Evolutionary conservation across 2,888 invertebrate genomes (phyloP).

Genomic region (Morpho achilles): DNA sequence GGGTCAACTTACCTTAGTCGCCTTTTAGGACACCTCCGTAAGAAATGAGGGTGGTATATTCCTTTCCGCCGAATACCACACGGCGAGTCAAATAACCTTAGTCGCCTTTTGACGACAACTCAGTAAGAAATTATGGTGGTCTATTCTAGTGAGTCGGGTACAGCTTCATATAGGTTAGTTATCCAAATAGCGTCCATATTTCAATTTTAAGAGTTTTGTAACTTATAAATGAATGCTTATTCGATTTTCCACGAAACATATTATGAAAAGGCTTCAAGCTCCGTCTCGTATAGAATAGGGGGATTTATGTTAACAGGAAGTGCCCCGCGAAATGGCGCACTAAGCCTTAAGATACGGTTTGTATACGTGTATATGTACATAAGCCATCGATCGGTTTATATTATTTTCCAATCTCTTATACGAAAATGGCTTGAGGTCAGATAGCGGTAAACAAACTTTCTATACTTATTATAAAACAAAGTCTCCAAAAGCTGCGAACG

Average conservation of each 20-base stretch:
- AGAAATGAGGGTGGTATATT: too few species aligned
- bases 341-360: constrained; percentile 64
- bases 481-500: too few species aligned
- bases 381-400: constrained; percentile 27
- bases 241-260: constrained; percentile 19
- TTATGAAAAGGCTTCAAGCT: constrained; percentile 22
- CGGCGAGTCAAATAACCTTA: too few species aligned
- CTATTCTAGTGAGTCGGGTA: too few species aligned
- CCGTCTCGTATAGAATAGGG: constrained; percentile 36
- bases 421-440: neutral
- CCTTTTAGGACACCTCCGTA: too few species aligned
- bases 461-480: too few species aligned
- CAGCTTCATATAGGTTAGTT: neutral
- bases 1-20: too few species aligned
- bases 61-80: too few species aligned
- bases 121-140: too few species aligned
- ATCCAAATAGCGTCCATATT: neutral
- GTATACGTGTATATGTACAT: constrained; percentile 37
- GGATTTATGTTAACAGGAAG: constrained; percentile 73
- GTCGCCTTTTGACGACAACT: too few species aligned
- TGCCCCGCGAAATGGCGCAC: constrained; percentile 64
- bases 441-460: neutral
- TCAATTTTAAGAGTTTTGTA: neutral
- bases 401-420: constrained; percentile 19
- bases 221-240: constrained; percentile 12